Base-by-base conservation (phyloP, 2,113 vertebrate species). In the Ptychochromis oligacanthus region DNA sequence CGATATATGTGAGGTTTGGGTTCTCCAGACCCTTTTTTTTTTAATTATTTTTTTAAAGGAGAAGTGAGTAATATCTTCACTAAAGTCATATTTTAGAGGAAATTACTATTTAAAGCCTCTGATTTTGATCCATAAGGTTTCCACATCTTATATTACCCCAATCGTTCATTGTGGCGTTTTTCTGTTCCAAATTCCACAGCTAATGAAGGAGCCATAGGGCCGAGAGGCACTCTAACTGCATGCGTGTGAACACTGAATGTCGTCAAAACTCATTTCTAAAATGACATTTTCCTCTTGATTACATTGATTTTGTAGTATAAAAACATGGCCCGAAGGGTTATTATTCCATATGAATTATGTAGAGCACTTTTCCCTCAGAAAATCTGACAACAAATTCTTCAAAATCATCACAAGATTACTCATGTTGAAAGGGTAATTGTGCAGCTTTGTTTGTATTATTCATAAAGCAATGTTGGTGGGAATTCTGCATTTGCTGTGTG, bases 171-270 rank as follows among this genome's bases (percentile, higher is more conserved):
- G 67, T 83, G 61, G n/a, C 28, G 7, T 83, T 87, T 76, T 77
- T 82, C 28, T 79, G 18, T 76, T 81, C 86, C 14, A 65, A 84
- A 81, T 80, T 62, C 77, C 64, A 85, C 77, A 34, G 76, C 91
- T 92, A 84, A 89, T 88, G 83, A 90, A 87, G 88, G 84, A 89
- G 92, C 91, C 87, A 82, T 81, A 84, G 75, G 64, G 85, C 89
- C 83, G 52, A 75, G 85, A 91, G 89, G 88, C 85, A 34, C 81
- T 87, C 72, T 26, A 74, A 79, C 78, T 85, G 87, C 77, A 62
- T 24, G 58, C n/a, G 77, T 79, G 77, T 79, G 34, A 82, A 90
- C 28, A 36, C 40, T 78, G 85, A 92, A 92, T 93, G 90, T 93
- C 24, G 54, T 86, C 55, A 67, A 61, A 83, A 81, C 70, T 83